Evolutionary conservation across 2,113 vertebrate species (phyloP), one percentile per base, ranked within the genome.

Genomic region (Columba livia): DNA sequence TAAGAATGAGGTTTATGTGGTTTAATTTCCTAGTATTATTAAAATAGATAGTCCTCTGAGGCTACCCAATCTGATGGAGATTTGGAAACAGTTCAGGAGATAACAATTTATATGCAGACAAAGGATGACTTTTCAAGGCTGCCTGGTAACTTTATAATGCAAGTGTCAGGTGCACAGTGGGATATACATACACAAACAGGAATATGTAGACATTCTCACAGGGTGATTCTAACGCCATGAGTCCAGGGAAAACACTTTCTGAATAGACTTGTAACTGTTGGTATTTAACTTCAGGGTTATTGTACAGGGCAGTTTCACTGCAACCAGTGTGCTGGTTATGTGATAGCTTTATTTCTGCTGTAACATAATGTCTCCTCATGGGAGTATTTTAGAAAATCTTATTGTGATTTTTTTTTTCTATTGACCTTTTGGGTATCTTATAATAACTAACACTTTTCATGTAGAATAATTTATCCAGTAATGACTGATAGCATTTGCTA

Each of bases 331-430:
- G 97, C 98, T 4, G 97, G 98, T 14, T 78, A 98, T 32, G 97
- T 98, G 91, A 97, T 98, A 12, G 97, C 98, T 65, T 98, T 65
- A 98, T 98, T 11, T 98, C 98, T 10, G 97, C 98, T 11, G 97
- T 98, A 92, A 98, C 98, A 42, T 98, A 98, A 98, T 98, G 95
- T 70, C 97, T 98, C 26, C 98, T 98, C 13, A 92, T 97, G 13
- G 98, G 98, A 65, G 2, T 70, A 57, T 78, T 90, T 69, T 25
- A 86, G 56, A 61, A 78, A 78, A 62, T 36, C 26, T 38, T 44
- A 23, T 2, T 69, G 40, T 42, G 17, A 12, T 51, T 82, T 80
- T 69, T 57, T 42, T 70, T 47, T 47, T 47, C 16, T 44, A 10
- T 58, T 90, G 69, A 56, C 36, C 16, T 78, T 82, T 79, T 44